A percentile compares a stretch with the other conserved stretches of the same genome.
phyloP scores from a whole-genome alignment of 1,140 invertebrate genomes.

The Drosophila santomea region DNA sequence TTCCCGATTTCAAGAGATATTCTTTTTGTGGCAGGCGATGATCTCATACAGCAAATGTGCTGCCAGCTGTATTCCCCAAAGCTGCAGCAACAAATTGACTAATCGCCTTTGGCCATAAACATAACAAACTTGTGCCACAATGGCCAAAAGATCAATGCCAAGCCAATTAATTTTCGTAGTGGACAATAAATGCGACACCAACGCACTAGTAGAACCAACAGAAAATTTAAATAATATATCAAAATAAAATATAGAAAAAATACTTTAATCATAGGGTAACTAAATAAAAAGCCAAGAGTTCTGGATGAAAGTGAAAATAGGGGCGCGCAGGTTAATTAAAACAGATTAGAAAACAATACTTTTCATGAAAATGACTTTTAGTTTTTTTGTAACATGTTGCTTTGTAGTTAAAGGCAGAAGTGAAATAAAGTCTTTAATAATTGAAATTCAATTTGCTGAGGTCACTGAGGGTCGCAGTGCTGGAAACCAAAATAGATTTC shows the following conservation, averaged over 20 bases:
- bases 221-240: conserved; percentile 1
- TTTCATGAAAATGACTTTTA: too few relatives aligned
- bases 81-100: conserved; percentile 50
- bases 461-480: conserved; percentile 19
- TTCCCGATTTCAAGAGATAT: conserved; percentile 8
- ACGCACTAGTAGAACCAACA: conserved; percentile 21
- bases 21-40: conserved; percentile 28
- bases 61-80: conserved; percentile 26
- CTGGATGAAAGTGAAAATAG: background rate
- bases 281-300: background rate
- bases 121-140: conserved; percentile 52
- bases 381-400: too few relatives aligned
- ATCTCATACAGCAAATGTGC: conserved; percentile 50
- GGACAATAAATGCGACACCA: conserved; percentile 52
- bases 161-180: conserved; percentile 66
- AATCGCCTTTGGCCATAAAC: conserved; percentile 71
- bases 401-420: too few relatives aligned
- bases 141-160: conserved; percentile 73
- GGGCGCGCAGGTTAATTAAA: too few relatives aligned
- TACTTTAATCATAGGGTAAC: background rate
- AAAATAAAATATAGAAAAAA: conserved; percentile 13
- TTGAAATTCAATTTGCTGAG: conserved; percentile 19
- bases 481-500: conserved; percentile 27
- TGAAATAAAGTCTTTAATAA: background rate
- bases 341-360: too few relatives aligned